These are phyloP conservation scores for Clarias pachynema DNA, from an alignment of 2,797 vertebrate genomes.

Conservation along the genomic window DNA sequence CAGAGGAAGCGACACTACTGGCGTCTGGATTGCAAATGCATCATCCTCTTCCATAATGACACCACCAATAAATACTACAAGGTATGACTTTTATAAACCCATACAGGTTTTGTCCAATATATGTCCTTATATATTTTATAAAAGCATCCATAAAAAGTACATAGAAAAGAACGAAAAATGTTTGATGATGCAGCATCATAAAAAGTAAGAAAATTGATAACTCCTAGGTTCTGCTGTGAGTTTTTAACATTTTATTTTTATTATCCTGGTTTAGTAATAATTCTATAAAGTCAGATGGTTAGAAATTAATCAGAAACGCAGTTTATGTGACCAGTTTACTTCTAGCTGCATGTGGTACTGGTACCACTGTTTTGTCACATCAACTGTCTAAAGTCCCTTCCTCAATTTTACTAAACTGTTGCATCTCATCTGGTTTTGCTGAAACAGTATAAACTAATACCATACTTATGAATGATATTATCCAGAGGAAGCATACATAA, in stretches of 20 bases:
- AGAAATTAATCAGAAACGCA: not conserved
- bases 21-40: constrained; percentile 91
- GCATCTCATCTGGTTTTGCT: too few species aligned
- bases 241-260: not conserved
- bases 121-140: not conserved
- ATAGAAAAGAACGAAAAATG: not conserved
- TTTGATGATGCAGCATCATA: not conserved
- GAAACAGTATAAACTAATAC: too few species aligned
- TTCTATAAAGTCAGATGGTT: not conserved
- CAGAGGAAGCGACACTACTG: constrained; percentile 93
- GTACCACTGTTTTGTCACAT: too few species aligned
- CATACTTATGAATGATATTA: too few species aligned
- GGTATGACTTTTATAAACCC: constrained; percentile 61
- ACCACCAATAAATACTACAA: constrained; percentile 92
- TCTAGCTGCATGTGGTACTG: too few species aligned
- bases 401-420: too few species aligned
- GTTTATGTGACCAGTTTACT: not conserved
- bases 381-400: too few species aligned
- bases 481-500: too few species aligned
- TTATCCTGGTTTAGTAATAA: not conserved
- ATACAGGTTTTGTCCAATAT: not conserved
- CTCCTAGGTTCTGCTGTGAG: not conserved
- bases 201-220: not conserved
- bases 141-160: not conserved
- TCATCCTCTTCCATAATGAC: constrained; percentile 92